These are phyloP conservation scores for Geotrupes spiniger DNA, from an alignment of 2,888 invertebrate species.

Conservation along the genomic window DNA sequence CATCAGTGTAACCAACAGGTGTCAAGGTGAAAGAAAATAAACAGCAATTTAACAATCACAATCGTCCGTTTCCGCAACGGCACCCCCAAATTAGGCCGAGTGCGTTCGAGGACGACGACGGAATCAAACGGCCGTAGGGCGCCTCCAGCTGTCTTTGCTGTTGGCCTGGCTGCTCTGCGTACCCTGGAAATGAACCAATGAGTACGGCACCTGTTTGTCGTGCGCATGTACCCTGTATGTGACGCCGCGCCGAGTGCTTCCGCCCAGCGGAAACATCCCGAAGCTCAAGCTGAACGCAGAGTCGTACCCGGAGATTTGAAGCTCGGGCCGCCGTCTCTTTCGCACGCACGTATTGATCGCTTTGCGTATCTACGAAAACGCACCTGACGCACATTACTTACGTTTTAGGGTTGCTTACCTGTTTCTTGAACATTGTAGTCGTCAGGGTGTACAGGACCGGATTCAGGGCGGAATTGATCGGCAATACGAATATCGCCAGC, in stretches of 20 bases:
- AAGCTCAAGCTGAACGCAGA: constrained; percentile 52
- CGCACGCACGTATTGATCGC: constrained; percentile 39
- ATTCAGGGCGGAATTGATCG: constrained; percentile 62
- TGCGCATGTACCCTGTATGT: constrained; percentile 41
- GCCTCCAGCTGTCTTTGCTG: constrained; percentile 34
- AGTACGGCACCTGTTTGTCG: background rate
- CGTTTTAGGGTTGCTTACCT: constrained; percentile 38
- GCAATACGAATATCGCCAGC: constrained; percentile 60
- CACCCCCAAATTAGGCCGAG: background rate
- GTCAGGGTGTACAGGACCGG: constrained; percentile 62
- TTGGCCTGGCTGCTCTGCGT: constrained; percentile 42
- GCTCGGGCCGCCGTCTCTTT: constrained; percentile 36
- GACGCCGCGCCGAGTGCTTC: constrained; percentile 43
- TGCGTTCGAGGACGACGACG: too few species aligned
- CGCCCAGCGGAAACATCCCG: constrained; percentile 47
- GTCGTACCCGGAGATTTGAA: constrained; percentile 48
- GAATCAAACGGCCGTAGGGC: constrained; percentile 40
- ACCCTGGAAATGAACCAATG: constrained; percentile 33
- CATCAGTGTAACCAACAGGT: too few species aligned
- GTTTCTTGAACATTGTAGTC: constrained; percentile 60
- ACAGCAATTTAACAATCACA: too few species aligned
- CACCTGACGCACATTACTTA: background rate
- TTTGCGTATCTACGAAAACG: constrained; percentile 37
- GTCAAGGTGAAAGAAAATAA: too few species aligned
- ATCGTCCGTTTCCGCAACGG: too few species aligned